Evolutionary conservation across 2,888 invertebrate species (phyloP).

Genomic region (Torymus aiolomorphi): DNA sequence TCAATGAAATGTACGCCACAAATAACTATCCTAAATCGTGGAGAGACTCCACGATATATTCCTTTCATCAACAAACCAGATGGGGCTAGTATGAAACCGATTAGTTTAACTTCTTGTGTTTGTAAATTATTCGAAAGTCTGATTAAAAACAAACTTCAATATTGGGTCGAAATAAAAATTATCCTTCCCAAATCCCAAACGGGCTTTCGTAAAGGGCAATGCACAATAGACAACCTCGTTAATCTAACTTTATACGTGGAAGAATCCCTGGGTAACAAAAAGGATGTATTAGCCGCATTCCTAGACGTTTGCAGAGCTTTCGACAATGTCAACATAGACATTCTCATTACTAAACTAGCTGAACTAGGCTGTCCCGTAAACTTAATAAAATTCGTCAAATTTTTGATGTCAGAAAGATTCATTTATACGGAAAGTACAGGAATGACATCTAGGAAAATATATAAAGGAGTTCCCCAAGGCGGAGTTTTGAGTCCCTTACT

Average conservation of each 20-base stretch:
- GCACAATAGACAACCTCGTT: slow-evolving; percentile 1
- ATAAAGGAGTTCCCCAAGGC: slow-evolving; percentile 29
- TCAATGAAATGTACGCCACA: background rate
- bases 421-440: background rate
- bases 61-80: background rate
- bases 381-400: slow-evolving; percentile 30
- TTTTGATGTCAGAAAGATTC: slow-evolving; percentile 16
- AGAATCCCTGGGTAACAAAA: slow-evolving; percentile 7
- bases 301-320: slow-evolving; percentile 35
- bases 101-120: background rate
- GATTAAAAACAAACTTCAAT: slow-evolving; percentile 6
- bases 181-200: slow-evolving; percentile 8
- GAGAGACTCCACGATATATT: background rate
- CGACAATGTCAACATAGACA: slow-evolving; percentile 18
- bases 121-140: slow-evolving; percentile 27
- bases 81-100: background rate
- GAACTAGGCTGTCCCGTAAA: slow-evolving; percentile 17
- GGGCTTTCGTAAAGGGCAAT: slow-evolving; percentile 32
- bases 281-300: slow-evolving; percentile 19
- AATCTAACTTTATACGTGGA: background rate
- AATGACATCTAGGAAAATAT: background rate
- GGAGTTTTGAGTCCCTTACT: slow-evolving; percentile 32
- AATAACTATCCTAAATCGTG: background rate
- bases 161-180: slow-evolving; percentile 16
- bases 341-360: slow-evolving; percentile 29